phyloP scores from a whole-genome alignment of 2,113 vertebrate genomes.

The Alligator sinensis region DNA sequence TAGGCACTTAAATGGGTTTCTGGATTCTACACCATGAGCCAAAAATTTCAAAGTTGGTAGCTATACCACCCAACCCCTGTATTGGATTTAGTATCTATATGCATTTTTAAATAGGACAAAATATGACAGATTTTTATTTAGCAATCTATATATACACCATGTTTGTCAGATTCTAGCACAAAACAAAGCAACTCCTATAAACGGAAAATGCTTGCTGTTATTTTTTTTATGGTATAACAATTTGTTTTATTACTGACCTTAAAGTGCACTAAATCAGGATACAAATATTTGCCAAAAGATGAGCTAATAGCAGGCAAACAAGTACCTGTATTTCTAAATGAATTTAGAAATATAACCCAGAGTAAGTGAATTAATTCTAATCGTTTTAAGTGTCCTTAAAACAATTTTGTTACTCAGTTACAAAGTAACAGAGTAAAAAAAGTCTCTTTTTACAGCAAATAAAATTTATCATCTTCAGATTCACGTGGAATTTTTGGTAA shows the following conservation, averaged over 20 bases:
- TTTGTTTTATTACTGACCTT: background rate
- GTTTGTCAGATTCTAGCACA: background rate
- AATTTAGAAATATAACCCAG: too few relatives aligned
- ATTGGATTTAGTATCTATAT: too few relatives aligned
- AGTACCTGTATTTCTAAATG: background rate
- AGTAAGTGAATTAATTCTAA: too few relatives aligned
- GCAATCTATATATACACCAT: background rate
- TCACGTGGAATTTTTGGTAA: background rate
- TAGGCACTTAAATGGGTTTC: too few relatives aligned
- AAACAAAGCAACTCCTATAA: background rate
- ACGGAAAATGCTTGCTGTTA: background rate
- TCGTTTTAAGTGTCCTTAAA: background rate
- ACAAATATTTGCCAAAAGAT: background rate
- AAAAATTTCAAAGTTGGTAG: background rate
- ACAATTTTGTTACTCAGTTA: background rate
- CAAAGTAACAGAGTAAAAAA: background rate
- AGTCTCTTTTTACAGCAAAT: background rate
- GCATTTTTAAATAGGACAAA: too few relatives aligned
- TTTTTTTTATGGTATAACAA: background rate
- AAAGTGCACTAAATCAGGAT: background rate
- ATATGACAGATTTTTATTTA: too few relatives aligned
- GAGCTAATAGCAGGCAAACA: background rate
- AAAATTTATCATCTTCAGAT: background rate
- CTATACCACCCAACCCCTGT: too few relatives aligned
- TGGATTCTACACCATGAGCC: too few relatives aligned